Evolutionary conservation across 2,797 vertebrate species (phyloP).

Genomic region (Danio albolineatus): DNA sequence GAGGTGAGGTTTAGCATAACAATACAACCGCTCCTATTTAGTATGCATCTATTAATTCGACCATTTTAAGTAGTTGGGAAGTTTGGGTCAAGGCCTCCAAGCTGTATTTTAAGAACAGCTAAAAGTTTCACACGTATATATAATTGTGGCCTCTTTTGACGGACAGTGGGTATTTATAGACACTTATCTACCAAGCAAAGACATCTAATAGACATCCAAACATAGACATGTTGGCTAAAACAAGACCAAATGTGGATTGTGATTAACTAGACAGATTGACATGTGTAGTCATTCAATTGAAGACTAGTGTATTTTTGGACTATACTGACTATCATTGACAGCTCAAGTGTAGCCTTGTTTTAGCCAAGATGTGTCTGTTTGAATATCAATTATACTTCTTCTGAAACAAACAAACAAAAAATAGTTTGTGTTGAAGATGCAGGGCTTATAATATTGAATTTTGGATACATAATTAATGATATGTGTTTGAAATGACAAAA

Average conservation of each 20-base stretch:
- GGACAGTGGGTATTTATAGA: background rate
- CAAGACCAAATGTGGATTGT: too few species aligned
- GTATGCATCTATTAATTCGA: constrained; percentile 75
- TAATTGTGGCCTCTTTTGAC: constrained; percentile 4
- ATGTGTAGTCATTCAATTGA: too few species aligned
- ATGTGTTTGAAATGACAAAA: background rate
- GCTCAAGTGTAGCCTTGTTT: too few species aligned
- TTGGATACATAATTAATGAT: background rate
- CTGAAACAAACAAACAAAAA: too few species aligned
- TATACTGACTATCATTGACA: too few species aligned
- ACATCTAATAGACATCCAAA: too few species aligned
- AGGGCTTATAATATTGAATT: constrained; percentile 3
- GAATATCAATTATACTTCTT: background rate
- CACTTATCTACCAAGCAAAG: too few species aligned
- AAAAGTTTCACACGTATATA: constrained; percentile 26
- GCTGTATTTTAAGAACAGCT: constrained; percentile 54
- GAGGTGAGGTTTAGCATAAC: constrained; percentile 81
- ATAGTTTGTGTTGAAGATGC: background rate
- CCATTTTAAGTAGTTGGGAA: constrained; percentile 76
- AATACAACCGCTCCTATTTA: constrained; percentile 75
- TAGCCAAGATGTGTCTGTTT: too few species aligned
- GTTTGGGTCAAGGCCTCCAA: constrained; percentile 76
- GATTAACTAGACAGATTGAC: too few species aligned
- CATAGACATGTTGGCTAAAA: too few species aligned
- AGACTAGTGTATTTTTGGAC: too few species aligned